These are phyloP conservation scores for Acronicta alni DNA, from an alignment of 2,888 invertebrate species.

Conservation along the genomic window DNA sequence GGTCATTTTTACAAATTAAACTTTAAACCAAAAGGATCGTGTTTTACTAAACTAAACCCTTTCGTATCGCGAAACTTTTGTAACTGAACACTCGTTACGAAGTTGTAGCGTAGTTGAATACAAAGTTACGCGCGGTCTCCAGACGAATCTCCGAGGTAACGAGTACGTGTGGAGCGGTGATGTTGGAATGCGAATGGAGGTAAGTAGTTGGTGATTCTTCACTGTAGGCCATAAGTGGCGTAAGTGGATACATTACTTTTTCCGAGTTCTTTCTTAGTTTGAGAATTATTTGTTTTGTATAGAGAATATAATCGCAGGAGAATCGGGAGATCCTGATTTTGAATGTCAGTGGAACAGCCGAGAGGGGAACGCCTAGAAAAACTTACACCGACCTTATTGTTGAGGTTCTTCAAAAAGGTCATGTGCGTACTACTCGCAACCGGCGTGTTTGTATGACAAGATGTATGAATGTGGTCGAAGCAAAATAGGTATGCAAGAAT, in stretches of 20 bases:
- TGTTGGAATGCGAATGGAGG: constrained; percentile 5
- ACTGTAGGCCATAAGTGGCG: constrained; percentile 12
- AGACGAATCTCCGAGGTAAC: constrained; percentile 21
- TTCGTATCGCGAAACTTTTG: constrained; percentile 31
- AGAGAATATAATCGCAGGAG: not conserved
- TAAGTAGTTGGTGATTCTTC: constrained; percentile 23
- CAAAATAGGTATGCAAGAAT: too few species aligned
- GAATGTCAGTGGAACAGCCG: too few species aligned
- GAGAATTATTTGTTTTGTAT: constrained; percentile 18
- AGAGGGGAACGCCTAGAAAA: too few species aligned
- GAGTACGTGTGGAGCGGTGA: constrained; percentile 25
- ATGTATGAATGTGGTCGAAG: too few species aligned
- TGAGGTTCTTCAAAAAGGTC: too few species aligned
- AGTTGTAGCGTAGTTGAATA: constrained; percentile 31
- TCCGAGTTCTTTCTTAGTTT: constrained; percentile 10
- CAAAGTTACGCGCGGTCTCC: constrained; percentile 26
- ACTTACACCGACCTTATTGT: too few species aligned
- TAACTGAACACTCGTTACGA: constrained; percentile 40
- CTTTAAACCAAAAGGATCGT: constrained; percentile 14
- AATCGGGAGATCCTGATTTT: too few species aligned
- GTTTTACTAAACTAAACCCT: constrained; percentile 31
- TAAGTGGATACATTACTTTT: constrained; percentile 29
- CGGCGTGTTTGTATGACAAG: too few species aligned
- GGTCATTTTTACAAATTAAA: constrained; percentile 5
- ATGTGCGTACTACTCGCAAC: too few species aligned